Percentiles rank a stretch among this genome's conserved stretches.
Evolutionary conservation across 2,113 vertebrate genomes (phyloP).

Genomic region (Mormyrus iriodes): DNA sequence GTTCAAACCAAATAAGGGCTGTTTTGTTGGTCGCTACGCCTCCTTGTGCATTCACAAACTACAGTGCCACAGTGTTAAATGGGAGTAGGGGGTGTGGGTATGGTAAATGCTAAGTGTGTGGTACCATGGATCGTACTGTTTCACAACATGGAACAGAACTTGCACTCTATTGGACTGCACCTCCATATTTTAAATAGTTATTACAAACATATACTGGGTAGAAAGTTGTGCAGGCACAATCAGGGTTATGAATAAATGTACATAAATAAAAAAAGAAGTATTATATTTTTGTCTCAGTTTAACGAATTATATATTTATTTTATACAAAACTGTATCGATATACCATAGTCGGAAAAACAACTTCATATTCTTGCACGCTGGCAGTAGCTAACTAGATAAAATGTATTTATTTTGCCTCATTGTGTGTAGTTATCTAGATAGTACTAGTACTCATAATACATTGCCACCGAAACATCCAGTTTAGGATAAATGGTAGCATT

Average conservation of each 20-base stretch:
- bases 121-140: not conserved
- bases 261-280: not conserved
- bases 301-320: not conserved
- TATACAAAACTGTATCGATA: not conserved
- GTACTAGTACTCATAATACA: slow-evolving; percentile 46
- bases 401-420: not conserved
- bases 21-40: not conserved
- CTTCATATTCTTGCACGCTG: not conserved
- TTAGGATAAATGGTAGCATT: slow-evolving; percentile 26
- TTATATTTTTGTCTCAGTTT: not conserved
- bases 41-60: not conserved
- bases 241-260: not conserved
- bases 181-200: not conserved
- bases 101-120: not conserved
- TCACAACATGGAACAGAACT: not conserved
- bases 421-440: not conserved
- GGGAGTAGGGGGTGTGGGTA: not conserved
- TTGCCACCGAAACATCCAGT: slow-evolving; percentile 40
- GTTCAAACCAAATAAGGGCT: not conserved
- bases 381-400: not conserved
- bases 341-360: not conserved
- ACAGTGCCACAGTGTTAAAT: not conserved
- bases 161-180: not conserved
- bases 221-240: not conserved
- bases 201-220: not conserved